These are phyloP conservation scores for Falco berigora DNA, from an alignment of 2,797 vertebrate genomes.

Conservation along the genomic window DNA sequence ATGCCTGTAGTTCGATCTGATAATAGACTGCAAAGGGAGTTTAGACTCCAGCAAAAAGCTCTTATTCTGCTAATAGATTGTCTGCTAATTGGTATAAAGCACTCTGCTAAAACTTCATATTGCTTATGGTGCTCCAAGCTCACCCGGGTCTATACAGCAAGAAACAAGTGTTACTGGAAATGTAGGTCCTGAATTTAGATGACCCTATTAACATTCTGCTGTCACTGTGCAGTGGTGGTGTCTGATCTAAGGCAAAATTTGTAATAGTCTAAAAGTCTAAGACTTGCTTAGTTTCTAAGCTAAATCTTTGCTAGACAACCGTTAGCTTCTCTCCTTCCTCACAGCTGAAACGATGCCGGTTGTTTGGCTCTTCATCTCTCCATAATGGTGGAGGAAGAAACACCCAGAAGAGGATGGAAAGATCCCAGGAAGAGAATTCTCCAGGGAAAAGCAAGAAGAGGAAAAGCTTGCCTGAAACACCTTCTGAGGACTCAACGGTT, in stretches of 20 bases:
- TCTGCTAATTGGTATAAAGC: neutral
- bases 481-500: conserved; percentile 14
- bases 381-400: conserved; percentile 52
- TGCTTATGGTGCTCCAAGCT: neutral
- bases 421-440: conserved; percentile 78
- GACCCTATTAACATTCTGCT: neutral
- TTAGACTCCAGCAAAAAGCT: neutral
- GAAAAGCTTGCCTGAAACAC: conserved; percentile 73
- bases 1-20: neutral
- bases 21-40: neutral
- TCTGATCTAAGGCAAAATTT: too few relatives aligned
- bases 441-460: conserved; percentile 83
- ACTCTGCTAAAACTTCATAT: neutral
- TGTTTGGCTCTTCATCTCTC: conserved; percentile 77
- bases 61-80: neutral
- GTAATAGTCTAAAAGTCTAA: neutral
- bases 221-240: neutral
- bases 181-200: neutral
- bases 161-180: neutral
- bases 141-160: neutral
- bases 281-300: neutral
- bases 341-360: conserved; percentile 67
- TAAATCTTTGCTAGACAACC: neutral
- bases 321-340: neutral
- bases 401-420: conserved; percentile 79